These are phyloP conservation scores for Serranus cabrilla DNA, from an alignment of 2,797 vertebrate species.

Conservation along the genomic window DNA sequence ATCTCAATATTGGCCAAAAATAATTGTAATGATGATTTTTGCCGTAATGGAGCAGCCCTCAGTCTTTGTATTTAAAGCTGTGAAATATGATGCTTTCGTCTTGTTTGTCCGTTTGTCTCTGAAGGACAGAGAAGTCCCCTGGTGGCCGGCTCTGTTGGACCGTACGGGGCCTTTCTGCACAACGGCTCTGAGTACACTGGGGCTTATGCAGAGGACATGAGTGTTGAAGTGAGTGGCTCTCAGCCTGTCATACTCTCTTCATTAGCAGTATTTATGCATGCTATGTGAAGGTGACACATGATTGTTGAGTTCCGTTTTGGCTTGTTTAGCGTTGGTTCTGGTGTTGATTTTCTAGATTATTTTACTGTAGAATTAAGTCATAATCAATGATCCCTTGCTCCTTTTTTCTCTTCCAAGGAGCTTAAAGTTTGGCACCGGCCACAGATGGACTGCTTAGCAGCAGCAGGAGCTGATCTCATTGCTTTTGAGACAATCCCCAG, in stretches of 20 bases:
- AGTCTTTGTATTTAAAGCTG: background rate
- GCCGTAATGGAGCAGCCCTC: too few species aligned
- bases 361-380: background rate
- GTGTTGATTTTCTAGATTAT: too few species aligned
- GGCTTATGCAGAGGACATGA: conserved; percentile 83
- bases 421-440: conserved; percentile 88
- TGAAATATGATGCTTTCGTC: background rate
- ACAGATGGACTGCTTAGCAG: conserved; percentile 80
- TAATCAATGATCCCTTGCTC: background rate
- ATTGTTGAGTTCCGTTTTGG: background rate
- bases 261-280: background rate
- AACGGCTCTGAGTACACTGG: conserved; percentile 89
- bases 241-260: background rate
- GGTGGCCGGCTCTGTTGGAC: conserved; percentile 88
- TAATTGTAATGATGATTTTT: too few species aligned
- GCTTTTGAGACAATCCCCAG: conserved; percentile 90
- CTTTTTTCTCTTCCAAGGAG: conserved; percentile 70
- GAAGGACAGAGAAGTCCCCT: conserved; percentile 72
- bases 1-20: too few species aligned
- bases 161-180: conserved; percentile 87
- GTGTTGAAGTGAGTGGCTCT: conserved; percentile 77
- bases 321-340: too few species aligned
- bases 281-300: background rate
- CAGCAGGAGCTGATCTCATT: conserved; percentile 86
- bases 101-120: conserved; percentile 3